Evolutionary conservation across 2,113 vertebrate genomes (phyloP).

Genomic region (Neofelis nebulosa): DNA sequence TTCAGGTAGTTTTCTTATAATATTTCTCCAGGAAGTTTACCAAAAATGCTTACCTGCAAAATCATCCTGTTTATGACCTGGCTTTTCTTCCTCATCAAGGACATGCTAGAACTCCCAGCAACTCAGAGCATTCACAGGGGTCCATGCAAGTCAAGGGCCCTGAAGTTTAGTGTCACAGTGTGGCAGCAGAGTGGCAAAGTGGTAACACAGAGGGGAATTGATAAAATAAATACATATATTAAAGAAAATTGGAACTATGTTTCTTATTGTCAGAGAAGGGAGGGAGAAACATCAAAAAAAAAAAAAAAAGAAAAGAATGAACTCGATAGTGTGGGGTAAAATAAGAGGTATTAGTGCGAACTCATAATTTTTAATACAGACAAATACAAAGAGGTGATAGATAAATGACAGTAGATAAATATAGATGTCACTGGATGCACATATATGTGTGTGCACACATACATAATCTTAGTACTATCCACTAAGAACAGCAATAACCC

Average conservation of each 20-base stretch:
- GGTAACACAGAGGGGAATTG: not conserved
- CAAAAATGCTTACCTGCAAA: not conserved
- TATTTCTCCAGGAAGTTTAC: not conserved
- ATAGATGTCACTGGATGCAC: not conserved
- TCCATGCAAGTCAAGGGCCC: not conserved
- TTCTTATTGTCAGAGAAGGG: not conserved
- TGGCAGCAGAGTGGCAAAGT: not conserved
- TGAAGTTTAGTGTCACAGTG: not conserved
- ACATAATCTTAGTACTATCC: not conserved
- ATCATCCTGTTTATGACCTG: not conserved
- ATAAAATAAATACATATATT: not conserved
- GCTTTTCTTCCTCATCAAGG: not conserved
- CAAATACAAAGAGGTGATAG: not conserved
- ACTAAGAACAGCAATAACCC: not conserved
- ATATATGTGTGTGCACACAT: not conserved
- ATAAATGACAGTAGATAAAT: not conserved
- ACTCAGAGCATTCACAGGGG: not conserved
- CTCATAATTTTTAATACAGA: not conserved
- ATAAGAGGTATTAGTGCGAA: not conserved
- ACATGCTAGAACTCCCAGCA: not conserved
- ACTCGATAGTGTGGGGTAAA: not conserved
- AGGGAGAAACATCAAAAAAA: not conserved
- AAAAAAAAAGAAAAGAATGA: not conserved
- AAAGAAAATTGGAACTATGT: not conserved
- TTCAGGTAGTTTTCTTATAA: not conserved